Evolutionary conservation across 2,113 vertebrate species (phyloP), one percentile per base, ranked within the genome.

Genomic region (Eurystomus gularis): DNA sequence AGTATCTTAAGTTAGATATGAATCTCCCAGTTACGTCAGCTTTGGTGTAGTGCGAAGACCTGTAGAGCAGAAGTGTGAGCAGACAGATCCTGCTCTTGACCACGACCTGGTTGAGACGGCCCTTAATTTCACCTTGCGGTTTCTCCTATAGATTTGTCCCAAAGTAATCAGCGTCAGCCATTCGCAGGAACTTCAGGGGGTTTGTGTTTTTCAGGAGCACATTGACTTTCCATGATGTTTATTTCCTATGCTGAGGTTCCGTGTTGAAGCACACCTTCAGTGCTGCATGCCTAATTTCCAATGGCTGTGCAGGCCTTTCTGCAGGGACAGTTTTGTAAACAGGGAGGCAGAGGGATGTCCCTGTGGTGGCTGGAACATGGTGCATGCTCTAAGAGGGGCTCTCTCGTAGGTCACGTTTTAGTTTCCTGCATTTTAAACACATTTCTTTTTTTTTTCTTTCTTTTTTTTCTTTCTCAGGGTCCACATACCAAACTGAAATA

Each of bases 401-500:
- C 44, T 54, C 4, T 1, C 46, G 20, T 28, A 29, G 35, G 13
- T 62, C 12, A 6, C 8, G 17, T 46, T 82, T 64, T 66, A 21
- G 24, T 69, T 77, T 71, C 37, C 31, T 37, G 28, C 37, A 61
- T 83, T 94, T 93, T 29, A 88, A 86, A 87, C 13, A 14, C 6
- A 7, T 9, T 73, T 21, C 2, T 69, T 80, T 68, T 20, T 35
- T 76, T 35, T 35, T n/a, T 93, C 95, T 16, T 7, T 7, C 11
- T 1, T 6, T 12, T 3, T 4, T 2, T 23, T 40, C 4, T 25
- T 55, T 51, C 13, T 60, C 96, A 99, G 99, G 96, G 61, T 94
- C 96, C 64, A 96, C 86, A 11, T 97, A 97, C 48, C 93, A 97
- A 84, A 98, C 91, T 20, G 92, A 97, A 87, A 60, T 97, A 72